Evolutionary conservation across 2,113 vertebrate species (phyloP).

Genomic region (Mastomys coucha): DNA sequence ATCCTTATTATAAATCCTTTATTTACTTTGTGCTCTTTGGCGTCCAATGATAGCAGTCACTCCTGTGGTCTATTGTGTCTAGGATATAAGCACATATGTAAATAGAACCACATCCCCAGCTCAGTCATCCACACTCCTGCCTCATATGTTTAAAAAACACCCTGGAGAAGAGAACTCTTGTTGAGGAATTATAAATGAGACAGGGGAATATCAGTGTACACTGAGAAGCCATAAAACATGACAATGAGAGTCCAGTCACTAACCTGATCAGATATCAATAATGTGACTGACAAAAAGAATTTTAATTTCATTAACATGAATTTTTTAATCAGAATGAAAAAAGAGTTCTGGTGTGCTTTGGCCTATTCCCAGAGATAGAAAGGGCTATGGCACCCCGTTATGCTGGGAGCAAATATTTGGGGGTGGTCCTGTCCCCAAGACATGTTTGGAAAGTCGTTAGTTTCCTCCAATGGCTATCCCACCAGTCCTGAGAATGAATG

Average conservation of each 20-base stretch:
- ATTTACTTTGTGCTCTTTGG: not conserved
- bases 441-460: not conserved
- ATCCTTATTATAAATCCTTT: too few species aligned
- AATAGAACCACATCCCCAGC: too few species aligned
- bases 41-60: not conserved
- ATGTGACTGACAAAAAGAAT: not conserved
- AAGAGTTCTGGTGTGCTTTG: not conserved
- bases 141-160: not conserved
- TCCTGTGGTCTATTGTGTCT: not conserved
- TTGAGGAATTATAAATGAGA: not conserved
- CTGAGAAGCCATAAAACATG: not conserved
- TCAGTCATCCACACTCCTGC: not conserved
- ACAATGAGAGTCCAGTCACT: not conserved
- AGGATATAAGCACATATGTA: accelerated
- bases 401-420: not conserved
- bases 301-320: not conserved
- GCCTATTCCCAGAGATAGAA: not conserved
- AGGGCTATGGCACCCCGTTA: not conserved
- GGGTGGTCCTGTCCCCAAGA: not conserved
- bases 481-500: not conserved
- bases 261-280: not conserved
- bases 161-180: not conserved
- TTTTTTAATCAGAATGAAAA: not conserved
- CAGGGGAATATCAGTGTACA: not conserved
- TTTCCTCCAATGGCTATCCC: not conserved